Base-by-base conservation (phyloP, 2,888 invertebrate species). In the Parasteatoda lunata region DNA sequence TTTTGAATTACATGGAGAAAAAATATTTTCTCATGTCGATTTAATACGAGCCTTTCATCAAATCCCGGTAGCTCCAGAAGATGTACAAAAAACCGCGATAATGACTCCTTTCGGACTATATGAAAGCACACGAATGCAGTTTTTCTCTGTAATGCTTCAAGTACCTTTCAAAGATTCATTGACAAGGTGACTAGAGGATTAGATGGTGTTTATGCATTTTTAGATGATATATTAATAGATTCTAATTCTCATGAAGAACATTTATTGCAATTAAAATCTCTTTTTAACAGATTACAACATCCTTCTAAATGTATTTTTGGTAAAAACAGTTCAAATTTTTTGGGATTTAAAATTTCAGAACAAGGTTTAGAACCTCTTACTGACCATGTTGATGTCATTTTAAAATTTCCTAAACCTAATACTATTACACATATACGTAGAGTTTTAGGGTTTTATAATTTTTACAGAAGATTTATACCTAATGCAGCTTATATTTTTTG, bases 401-500 rank as follows among this genome's bases (percentile, higher is more conserved):
- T 30, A n/a, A 68, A 86, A 47, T 88, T 86, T 69, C 75, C 88
- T 7, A 52, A 13, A 13, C 76, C 87, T 6, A 8, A 30, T 6
- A 59, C 15, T 3, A 48, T 69, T 1, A 75, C 51, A 13, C 71
- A 88, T 30, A 15, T 88, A 15, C 73, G 80, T 11, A 66, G 83
- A 52, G 77, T 88, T 77, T 66, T 88, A 4, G 88, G 83, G 4
- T 5, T 88, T n/a, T 51, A 51, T 11, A 83, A 77, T 69, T 85
- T 85, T 30, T 88, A 88, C 54, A 11, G 77, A n/a, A 45, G 77
- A n/a, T 88, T 88, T 11, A 68, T 88, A 11, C 77, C 83, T 7
- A 48, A 72, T 15, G 65, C 76, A 9, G 88, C 68, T 45, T 5
- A 76, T 5, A 52, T 84, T n/a, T 30, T 78, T 64, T 76, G 3